Percentiles rank a stretch among this genome's conserved stretches.
These are phyloP conservation scores for Medauroidea extradentata DNA, from an alignment of 1,140 invertebrate species.

Conservation along the genomic window DNA sequence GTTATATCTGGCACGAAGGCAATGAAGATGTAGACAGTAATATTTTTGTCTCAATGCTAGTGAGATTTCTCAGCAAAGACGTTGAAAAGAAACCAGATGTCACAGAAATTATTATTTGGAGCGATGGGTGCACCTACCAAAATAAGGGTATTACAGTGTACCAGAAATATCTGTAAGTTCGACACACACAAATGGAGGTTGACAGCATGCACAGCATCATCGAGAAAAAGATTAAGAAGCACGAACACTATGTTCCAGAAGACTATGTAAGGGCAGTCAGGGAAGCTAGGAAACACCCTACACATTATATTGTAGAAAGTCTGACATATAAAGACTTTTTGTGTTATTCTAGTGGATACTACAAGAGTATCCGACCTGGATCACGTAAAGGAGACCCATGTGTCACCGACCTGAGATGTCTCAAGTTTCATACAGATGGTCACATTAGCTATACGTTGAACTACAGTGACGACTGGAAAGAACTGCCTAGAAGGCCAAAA, in stretches of 20 bases:
- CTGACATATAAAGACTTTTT: slow-evolving; percentile 2
- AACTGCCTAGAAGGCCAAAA: slow-evolving; percentile 12
- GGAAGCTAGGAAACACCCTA: too few species aligned
- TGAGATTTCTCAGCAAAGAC: not conserved
- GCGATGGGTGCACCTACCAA: too few species aligned
- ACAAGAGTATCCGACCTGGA: not conserved
- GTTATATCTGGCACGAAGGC: slow-evolving; percentile 3
- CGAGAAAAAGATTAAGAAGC: not conserved
- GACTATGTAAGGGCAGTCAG: too few species aligned
- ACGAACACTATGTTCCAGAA: too few species aligned
- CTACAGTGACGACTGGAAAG: not conserved
- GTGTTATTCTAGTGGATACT: slow-evolving; percentile 3
- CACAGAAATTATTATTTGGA: too few species aligned
- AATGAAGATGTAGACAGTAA: slow-evolving; percentile 5
- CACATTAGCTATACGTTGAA: slow-evolving; percentile 5
- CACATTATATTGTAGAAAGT: too few species aligned
- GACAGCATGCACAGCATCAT: not conserved
- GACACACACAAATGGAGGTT: not conserved
- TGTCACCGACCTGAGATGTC: slow-evolving; percentile 11
- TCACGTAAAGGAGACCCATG: not conserved
- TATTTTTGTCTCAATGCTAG: not conserved
- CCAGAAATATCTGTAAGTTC: too few species aligned
- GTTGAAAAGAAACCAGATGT: not conserved
- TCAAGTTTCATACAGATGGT: slow-evolving; percentile 3
- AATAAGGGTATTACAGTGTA: too few species aligned